A percentile compares a stretch with the other conserved stretches of the same genome.
phyloP scores from a whole-genome alignment of 2,797 vertebrate species.

The Sarcoramphus papa region DNA sequence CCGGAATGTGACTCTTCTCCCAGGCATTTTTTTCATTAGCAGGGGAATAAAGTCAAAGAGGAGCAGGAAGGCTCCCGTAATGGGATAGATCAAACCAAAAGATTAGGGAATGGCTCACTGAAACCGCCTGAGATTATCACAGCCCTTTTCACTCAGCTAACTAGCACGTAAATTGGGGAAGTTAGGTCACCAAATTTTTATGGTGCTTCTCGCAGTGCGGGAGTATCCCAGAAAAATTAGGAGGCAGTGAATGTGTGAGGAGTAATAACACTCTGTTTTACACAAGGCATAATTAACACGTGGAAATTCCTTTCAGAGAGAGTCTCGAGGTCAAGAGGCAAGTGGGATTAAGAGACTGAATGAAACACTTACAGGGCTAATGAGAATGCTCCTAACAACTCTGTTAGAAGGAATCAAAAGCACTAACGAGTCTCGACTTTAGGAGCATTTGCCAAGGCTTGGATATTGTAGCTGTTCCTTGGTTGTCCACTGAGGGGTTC shows the following conservation, averaged over 20 bases:
- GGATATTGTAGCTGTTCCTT: background rate
- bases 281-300: background rate
- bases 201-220: background rate
- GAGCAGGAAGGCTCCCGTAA: background rate
- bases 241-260: background rate
- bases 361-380: background rate
- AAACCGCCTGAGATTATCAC: background rate
- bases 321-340: background rate
- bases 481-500: background rate
- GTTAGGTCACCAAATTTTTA: background rate
- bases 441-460: background rate
- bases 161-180: background rate
- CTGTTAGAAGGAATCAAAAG: background rate
- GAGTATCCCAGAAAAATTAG: conserved; percentile 4
- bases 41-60: conserved; percentile 1
- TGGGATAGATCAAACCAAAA: background rate
- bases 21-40: conserved; percentile 27
- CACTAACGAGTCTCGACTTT: background rate
- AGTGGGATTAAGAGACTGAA: background rate
- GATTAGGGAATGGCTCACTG: background rate
- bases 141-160: background rate
- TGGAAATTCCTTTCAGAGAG: background rate
- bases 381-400: background rate
- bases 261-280: background rate
- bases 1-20: background rate